Percentiles rank a stretch among this genome's conserved stretches.
Evolutionary conservation across 1,140 invertebrate species (phyloP).

Genomic region (Pachyrhynchus sulphureomaculatus): DNA sequence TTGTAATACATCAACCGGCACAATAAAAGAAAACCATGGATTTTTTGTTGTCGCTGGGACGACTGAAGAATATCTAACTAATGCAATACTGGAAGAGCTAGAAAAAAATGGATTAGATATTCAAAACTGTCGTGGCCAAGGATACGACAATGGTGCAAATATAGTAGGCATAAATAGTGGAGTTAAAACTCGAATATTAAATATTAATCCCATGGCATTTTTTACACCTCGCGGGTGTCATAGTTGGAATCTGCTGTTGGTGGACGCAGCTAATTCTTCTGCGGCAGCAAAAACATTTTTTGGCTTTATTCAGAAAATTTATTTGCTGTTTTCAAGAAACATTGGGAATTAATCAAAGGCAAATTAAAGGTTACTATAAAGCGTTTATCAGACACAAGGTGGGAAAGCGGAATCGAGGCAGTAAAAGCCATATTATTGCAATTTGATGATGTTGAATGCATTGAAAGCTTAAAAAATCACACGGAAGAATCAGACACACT

Average conservation of each 20-base stretch:
- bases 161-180: too few species aligned
- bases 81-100: slow-evolving; percentile 31
- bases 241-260: too few species aligned
- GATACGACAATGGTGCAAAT: too few species aligned
- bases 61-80: slow-evolving; percentile 32
- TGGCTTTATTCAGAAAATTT: too few species aligned
- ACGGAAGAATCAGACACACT: slow-evolving; percentile 38
- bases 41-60: slow-evolving; percentile 34
- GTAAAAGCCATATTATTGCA: slow-evolving; percentile 33
- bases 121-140: too few species aligned
- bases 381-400: slow-evolving; percentile 34
- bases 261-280: too few species aligned
- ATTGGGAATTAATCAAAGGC: too few species aligned
- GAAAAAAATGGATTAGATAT: slow-evolving; percentile 18
- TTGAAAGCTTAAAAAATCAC: slow-evolving; percentile 39
- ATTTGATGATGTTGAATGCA: slow-evolving; percentile 39
- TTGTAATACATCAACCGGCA: slow-evolving; percentile 34
- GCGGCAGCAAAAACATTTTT: too few species aligned
- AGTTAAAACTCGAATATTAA: too few species aligned
- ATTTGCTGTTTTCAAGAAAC: too few species aligned
- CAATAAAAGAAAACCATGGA: slow-evolving; percentile 35
- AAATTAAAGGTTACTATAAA: slow-evolving; percentile 28
- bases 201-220: too few species aligned
- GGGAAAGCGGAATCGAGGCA: slow-evolving; percentile 32
- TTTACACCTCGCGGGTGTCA: too few species aligned